Evolutionary conservation across 2,797 vertebrate genomes (phyloP), one percentile per base, ranked within the genome.

Genomic region (Dendrocincla fuliginosa): DNA sequence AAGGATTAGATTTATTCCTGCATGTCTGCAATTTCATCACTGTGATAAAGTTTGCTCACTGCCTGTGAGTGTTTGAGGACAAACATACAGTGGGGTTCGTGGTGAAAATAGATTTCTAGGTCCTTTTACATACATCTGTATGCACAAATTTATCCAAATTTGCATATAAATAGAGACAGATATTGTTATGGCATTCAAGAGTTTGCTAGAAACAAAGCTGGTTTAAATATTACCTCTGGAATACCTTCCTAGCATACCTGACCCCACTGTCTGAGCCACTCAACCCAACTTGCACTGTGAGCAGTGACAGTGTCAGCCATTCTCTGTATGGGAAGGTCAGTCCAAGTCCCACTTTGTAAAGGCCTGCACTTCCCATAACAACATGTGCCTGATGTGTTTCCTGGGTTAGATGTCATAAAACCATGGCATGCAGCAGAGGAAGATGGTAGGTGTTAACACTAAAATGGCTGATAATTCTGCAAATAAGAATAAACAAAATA

Each of bases 381-480:
- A 2, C 8, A 50, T 1, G 0, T n/a, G 70, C 19, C n/a, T 81
- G 14, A 8, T n/a, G 4, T 5, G 80, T 41, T 17, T 68, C 28
- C 11, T 33, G 13, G 41, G 23, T 6, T 49, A 17, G 14, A 59
- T 13, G 2, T 25, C 8, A 4, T 44, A 81, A 78, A 71, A 24
- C 5, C 35, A 32, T 0, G 3, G 12, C 25, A 77, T 0, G 0
- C 39, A 42, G 68, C 25, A 64, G 28, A 68, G 14, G 14, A 76
- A 50, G 10, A 24, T 24, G 5, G 5, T 25, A 76, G 59, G 63
- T 55, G 22, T 35, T 12, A 39, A 13, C 28, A 47, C 12, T 30
- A 10, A 81, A 44, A 61, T 2, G 1, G 4, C 20, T 67, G 44
- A 46, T 64, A 70, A 49, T 47, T 39, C 30, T 33, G 49, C n/a